Evolutionary conservation across 2,113 vertebrate genomes (phyloP).

Genomic region (Chlorocebus sabaeus): DNA sequence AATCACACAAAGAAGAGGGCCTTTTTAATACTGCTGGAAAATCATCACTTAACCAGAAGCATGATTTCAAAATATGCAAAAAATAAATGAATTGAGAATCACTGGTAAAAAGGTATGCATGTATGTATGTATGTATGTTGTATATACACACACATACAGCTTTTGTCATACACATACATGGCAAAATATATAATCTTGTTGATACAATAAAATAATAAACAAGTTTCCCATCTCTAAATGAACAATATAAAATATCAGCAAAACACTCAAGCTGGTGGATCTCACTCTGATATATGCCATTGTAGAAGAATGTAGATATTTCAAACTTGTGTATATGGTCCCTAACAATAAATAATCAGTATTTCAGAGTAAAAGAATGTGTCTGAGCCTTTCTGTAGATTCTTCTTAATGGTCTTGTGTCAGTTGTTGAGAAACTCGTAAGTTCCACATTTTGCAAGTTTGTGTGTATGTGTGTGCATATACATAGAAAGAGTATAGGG

Average conservation of each 20-base stretch:
- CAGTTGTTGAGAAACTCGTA: not conserved
- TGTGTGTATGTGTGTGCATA: not conserved
- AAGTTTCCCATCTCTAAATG: not conserved
- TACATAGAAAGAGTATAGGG: not conserved
- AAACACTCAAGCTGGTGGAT: not conserved
- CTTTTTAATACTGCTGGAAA: not conserved
- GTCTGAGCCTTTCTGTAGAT: not conserved
- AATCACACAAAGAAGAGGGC: not conserved
- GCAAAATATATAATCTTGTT: not conserved
- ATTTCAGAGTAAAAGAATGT: not conserved
- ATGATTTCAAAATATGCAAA: not conserved
- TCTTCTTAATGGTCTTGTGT: not conserved
- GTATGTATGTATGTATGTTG: not conserved
- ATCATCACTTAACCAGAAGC: not conserved
- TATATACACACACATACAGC: not conserved
- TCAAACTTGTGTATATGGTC: not conserved
- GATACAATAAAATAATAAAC: not conserved
- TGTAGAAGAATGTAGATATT: slow-evolving; percentile 11
- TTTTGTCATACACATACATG: not conserved
- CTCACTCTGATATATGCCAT: not conserved
- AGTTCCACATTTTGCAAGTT: not conserved
- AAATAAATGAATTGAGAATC: not conserved
- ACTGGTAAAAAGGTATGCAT: not conserved
- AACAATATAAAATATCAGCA: not conserved
- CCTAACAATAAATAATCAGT: slow-evolving; percentile 2